These are phyloP conservation scores for Hydraecia micacea DNA, from an alignment of 2,888 invertebrate genomes.

Conservation along the genomic window DNA sequence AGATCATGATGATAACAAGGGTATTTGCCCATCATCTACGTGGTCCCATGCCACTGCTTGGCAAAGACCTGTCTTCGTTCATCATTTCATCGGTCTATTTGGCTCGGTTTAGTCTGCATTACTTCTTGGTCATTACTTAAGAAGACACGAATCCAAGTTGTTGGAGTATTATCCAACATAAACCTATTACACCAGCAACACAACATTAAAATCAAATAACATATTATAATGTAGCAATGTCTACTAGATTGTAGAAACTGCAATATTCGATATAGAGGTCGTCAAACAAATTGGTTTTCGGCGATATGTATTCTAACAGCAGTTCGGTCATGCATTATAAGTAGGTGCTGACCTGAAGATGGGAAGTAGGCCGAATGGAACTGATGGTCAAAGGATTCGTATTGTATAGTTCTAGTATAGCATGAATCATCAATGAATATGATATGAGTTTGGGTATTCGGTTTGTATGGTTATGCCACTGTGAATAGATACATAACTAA, in stretches of 20 bases:
- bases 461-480: background rate
- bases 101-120: no score
- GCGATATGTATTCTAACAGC: constrained; percentile 71
- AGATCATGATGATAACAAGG: background rate
- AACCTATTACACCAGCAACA: background rate
- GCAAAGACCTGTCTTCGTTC: background rate
- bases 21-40: background rate
- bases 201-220: constrained; percentile 25
- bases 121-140: background rate
- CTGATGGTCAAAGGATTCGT: constrained; percentile 58
- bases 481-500: background rate
- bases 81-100: no score
- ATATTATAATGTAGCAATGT: constrained; percentile 29
- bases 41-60: background rate
- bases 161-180: background rate
- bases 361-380: constrained; percentile 50
- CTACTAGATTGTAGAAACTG: constrained; percentile 33
- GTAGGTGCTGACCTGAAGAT: constrained; percentile 70
- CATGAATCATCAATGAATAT: no score
- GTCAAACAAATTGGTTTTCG: constrained; percentile 74
- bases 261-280: constrained; percentile 56
- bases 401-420: constrained; percentile 34
- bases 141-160: background rate
- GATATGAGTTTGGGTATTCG: constrained; percentile 34
- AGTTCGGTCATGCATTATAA: constrained; percentile 77